These are phyloP conservation scores for Neuroscelio doddi DNA, from an alignment of 2,888 invertebrate genomes.

Conservation along the genomic window DNA sequence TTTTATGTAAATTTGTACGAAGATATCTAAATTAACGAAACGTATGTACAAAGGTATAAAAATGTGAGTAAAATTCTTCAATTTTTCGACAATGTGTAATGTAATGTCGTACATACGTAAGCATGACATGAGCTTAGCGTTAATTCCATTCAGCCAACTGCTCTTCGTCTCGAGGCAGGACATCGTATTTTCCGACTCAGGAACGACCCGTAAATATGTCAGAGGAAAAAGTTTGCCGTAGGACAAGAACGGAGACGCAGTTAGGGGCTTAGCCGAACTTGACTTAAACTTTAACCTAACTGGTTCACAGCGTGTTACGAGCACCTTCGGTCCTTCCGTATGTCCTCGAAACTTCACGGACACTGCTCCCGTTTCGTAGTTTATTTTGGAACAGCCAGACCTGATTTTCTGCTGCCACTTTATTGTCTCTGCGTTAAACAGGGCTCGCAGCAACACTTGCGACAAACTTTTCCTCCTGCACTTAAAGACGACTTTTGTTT, in stretches of 20 bases:
- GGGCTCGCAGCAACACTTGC: constrained; percentile 1
- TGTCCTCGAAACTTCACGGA: constrained; percentile 5
- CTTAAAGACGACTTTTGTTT: too few species aligned
- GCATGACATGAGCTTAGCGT: constrained; percentile 39
- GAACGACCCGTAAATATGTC: constrained; percentile 43
- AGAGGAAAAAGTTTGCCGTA: constrained; percentile 21
- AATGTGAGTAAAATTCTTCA: too few species aligned
- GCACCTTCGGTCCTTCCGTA: constrained; percentile 10
- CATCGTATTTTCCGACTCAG: constrained; percentile 43
- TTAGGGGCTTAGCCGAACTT: constrained; percentile 26
- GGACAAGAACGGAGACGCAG: not conserved
- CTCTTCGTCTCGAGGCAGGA: constrained; percentile 15
- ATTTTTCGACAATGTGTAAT: constrained; percentile 26
- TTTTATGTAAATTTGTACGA: too few species aligned
- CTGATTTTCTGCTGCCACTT: constrained; percentile 13
- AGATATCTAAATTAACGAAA: too few species aligned
- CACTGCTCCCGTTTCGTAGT: constrained; percentile 7
- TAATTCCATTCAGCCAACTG: constrained; percentile 43
- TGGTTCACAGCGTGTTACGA: constrained; percentile 31
- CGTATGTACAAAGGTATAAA: too few species aligned
- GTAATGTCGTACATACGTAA: constrained; percentile 31
- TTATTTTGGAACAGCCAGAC: constrained; percentile 19
- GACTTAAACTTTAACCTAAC: constrained; percentile 40
- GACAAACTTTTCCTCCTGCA: too few species aligned
- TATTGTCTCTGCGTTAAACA: constrained; percentile 6